A percentile compares a stretch with the other conserved stretches of the same genome.
Conservation (phyloP, 2,797 vertebrate species). For the Syncerus caffer region DNA sequence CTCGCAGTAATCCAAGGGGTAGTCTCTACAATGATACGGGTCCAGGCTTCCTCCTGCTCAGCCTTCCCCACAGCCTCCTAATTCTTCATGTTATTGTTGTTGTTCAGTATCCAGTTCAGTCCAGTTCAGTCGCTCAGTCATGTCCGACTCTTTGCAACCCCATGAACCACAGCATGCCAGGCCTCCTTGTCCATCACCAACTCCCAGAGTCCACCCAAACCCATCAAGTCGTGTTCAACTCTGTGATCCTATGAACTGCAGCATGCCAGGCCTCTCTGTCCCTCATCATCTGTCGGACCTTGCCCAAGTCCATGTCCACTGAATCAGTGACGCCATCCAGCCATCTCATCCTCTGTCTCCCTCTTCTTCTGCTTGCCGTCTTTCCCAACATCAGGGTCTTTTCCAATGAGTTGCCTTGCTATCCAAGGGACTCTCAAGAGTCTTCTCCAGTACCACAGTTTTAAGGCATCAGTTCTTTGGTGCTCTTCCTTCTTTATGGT, state of each 20-base stretch:
- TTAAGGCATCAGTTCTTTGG: neutral
- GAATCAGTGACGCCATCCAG: accelerated
- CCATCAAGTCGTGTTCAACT: neutral
- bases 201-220: no score
- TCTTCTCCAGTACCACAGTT: neutral
- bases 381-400: neutral
- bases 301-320: neutral
- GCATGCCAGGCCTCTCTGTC: neutral
- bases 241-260: neutral
- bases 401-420: neutral
- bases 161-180: neutral
- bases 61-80: neutral
- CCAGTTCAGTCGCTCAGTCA: neutral
- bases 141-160: neutral
- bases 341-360: neutral
- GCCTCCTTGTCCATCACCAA: neutral
- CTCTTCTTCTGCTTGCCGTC: neutral
- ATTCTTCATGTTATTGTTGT: neutral
- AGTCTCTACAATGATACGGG: neutral
- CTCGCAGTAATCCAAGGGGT: neutral
- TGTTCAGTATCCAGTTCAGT: neutral
- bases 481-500: neutral
- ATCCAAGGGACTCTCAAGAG: neutral
- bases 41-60: neutral
- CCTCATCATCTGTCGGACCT: neutral